Conservation (phyloP, 1,140 invertebrate species). For the Notospermus geniculatus region DNA sequence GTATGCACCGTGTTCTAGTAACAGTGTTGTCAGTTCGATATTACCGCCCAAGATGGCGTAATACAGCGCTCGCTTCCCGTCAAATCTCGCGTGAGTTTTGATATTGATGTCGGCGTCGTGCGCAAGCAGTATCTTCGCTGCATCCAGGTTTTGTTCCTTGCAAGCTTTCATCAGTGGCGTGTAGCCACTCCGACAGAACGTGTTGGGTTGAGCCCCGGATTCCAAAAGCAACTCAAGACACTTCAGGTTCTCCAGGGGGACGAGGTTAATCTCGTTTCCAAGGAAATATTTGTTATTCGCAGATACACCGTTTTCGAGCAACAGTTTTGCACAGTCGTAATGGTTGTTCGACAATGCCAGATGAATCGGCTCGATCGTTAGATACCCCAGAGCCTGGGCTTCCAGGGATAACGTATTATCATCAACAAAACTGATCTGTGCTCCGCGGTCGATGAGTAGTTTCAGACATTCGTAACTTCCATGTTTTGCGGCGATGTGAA, state of each 20-base stretch:
- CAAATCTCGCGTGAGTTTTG: conserved; percentile 38
- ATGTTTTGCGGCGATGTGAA: conserved; percentile 83
- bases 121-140: conserved; percentile 75
- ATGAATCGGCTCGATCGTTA: conserved; percentile 48
- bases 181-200: conserved; percentile 66
- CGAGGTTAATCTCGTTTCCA: conserved; percentile 84
- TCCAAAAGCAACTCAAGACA: conserved; percentile 77
- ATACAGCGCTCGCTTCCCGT: conserved; percentile 71
- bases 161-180: conserved; percentile 75
- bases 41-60: conserved; percentile 78
- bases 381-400: conserved; percentile 34
- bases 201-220: conserved; percentile 83
- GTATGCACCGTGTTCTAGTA: conserved; percentile 73
- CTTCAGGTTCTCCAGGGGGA: conserved; percentile 70
- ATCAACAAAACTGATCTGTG: conserved; percentile 71
- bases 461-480: conserved; percentile 64
- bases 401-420: conserved; percentile 26
- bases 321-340: conserved; percentile 65
- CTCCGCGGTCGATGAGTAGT: conserved; percentile 74
- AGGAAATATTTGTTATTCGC: conserved; percentile 71
- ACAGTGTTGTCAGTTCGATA: conserved; percentile 71
- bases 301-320: conserved; percentile 70
- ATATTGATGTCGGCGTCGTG: conserved; percentile 76
- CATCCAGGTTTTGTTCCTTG: conserved; percentile 40
- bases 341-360: conserved; percentile 82